phyloP scores from a whole-genome alignment of 2,888 invertebrate genomes.

The Cremastinae sp. region DNA sequence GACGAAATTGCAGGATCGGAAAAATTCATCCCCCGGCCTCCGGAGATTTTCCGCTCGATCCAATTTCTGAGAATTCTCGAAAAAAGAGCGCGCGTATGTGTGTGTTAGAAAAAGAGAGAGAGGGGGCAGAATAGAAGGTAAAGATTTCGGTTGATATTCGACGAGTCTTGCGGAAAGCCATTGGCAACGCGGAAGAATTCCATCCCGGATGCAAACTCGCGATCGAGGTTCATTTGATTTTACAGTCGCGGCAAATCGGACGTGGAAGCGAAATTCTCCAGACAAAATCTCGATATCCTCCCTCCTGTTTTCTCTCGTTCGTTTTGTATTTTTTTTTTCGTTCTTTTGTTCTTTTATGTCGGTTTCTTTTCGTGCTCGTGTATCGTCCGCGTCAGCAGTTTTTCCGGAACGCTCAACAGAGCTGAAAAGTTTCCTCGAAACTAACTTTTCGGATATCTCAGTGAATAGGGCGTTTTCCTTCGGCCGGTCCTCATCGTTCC shows the following conservation, averaged over 20 bases:
- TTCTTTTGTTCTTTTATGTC: too few relatives aligned
- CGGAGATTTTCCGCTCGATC: conserved; percentile 60
- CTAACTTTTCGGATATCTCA: conserved; percentile 14
- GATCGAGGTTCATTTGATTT: conserved; percentile 56
- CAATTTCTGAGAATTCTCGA: conserved; percentile 54
- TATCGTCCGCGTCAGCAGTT: conserved; percentile 54
- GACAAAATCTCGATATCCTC: conserved; percentile 6
- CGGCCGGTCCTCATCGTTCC: not conserved
- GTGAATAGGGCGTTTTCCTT: conserved; percentile 26
- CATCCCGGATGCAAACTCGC: conserved; percentile 52
- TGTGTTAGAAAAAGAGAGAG: conserved; percentile 1
- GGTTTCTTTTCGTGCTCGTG: too few relatives aligned
- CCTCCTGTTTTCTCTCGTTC: conserved; percentile 10
- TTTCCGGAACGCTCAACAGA: conserved; percentile 4
- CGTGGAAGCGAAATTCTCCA: conserved; percentile 22
- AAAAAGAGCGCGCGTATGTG: conserved; percentile 24
- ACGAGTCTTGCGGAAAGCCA: conserved; percentile 60
- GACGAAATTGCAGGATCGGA: conserved; percentile 60
- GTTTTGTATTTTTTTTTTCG: not conserved
- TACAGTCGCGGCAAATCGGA: conserved; percentile 50
- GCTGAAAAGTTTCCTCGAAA: conserved; percentile 42
- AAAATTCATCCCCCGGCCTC: conserved; percentile 50
- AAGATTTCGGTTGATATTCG: conserved; percentile 15
- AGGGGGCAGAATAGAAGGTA: not conserved
- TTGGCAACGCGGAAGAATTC: conserved; percentile 42